Evolutionary conservation across 2,888 invertebrate genomes (phyloP).

Genomic region (Rhagium mordax): DNA sequence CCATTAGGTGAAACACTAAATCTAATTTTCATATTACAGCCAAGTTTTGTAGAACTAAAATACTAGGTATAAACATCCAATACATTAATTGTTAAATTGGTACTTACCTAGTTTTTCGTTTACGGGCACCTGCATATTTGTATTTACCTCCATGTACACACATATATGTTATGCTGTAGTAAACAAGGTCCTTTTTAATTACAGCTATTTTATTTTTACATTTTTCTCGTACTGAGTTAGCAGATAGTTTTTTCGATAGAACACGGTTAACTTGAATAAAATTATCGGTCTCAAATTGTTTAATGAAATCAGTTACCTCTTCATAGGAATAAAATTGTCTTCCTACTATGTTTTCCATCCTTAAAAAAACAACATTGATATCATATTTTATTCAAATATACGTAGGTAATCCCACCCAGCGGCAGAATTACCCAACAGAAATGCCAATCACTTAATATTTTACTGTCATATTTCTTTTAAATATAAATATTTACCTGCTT

Average conservation of each 20-base stretch:
- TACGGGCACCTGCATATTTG: not conserved
- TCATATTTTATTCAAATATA: too few relatives aligned
- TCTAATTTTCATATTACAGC: conserved; percentile 14
- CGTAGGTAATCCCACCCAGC: too few relatives aligned
- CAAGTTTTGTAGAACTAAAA: conserved; percentile 1
- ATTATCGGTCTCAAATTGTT: not conserved
- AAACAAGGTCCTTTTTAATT: not conserved
- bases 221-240: not conserved
- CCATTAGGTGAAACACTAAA: conserved; percentile 16
- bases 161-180: not conserved
- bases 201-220: not conserved
- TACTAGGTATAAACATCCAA: not conserved
- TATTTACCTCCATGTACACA: not conserved
- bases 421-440: too few relatives aligned
- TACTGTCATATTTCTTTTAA: too few relatives aligned
- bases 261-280: not conserved
- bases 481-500: too few relatives aligned
- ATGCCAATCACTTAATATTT: too few relatives aligned
- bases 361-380: too few relatives aligned
- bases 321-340: not conserved
- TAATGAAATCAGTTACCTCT: not conserved
- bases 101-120: not conserved
- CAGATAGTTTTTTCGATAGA: not conserved
- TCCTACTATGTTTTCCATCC: not conserved
- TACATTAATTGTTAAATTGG: not conserved